These are phyloP conservation scores for Steinernema hermaphroditum DNA, from an alignment of 2,888 invertebrate species.

Conservation along the genomic window DNA sequence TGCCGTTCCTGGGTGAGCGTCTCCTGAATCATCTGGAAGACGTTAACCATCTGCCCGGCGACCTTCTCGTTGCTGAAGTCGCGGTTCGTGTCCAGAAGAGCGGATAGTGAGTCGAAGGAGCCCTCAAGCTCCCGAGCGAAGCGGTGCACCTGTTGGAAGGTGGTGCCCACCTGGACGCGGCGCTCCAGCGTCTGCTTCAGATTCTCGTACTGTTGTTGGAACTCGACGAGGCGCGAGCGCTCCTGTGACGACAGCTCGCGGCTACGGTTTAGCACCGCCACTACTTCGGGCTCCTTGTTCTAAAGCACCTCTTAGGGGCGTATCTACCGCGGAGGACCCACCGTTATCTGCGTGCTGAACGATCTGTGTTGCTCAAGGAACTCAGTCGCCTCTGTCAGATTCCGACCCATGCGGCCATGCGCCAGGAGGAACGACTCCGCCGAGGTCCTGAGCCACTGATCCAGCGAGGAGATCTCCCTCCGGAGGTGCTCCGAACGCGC, in stretches of 20 bases:
- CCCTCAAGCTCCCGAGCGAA: constrained; percentile 59
- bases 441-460: constrained; percentile 51
- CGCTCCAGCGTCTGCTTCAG: constrained; percentile 55
- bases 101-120: constrained; percentile 54
- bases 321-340: constrained; percentile 23
- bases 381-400: constrained; percentile 44
- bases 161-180: constrained; percentile 56
- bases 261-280: constrained; percentile 43
- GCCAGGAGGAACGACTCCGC: constrained; percentile 56
- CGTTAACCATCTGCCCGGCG: constrained; percentile 57
- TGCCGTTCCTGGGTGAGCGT: constrained; percentile 58
- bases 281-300: constrained; percentile 52
- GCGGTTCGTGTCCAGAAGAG: constrained; percentile 53
- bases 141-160: constrained; percentile 61
- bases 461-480: constrained; percentile 32
- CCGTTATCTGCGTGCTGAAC: constrained; percentile 53
- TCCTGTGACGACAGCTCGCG: constrained; percentile 46
- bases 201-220: constrained; percentile 46
- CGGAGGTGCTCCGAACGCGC: constrained; percentile 36
- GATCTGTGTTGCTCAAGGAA: constrained; percentile 53
- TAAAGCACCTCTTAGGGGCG: constrained; percentile 25
- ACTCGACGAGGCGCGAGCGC: constrained; percentile 33
- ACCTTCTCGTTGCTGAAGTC: constrained; percentile 54
- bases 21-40: constrained; percentile 60
- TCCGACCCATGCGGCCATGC: constrained; percentile 54